Base-by-base conservation (phyloP, 2,888 invertebrate species). In the Drosophila fungiperda region DNA sequence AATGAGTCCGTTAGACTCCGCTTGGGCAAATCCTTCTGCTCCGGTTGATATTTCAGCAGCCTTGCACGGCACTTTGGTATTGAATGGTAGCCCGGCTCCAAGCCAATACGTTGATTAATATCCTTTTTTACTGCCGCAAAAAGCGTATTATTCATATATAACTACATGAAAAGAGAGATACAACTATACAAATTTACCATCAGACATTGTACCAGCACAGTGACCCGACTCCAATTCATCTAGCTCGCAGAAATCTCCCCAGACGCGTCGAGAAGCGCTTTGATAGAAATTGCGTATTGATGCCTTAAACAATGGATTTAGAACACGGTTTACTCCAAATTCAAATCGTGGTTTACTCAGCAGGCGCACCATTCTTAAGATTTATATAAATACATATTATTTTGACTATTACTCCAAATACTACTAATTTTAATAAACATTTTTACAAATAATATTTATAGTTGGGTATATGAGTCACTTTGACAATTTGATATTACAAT, bases 1-100 rank as follows among this genome's bases (percentile, higher is more conserved):
- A 94, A 96, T 69, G 96, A 96, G 85, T 96, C 96, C 82, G 93
- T 92, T 94, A 96, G 95, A 52, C 93, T 93, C 49, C 96, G 93
- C 1, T 94, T 85, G 0, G 96, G 95, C 48, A 96, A 91, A 74
- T 96, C 95, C 78, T 94, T 94, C 0, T 87, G 84, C 68, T 93
- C 93, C 0, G 95, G 95, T 26, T 95, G 92, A 78, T 94, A 94
- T 70, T 94, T 90, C 9, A 94, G 73, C 8, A 95, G 91, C 78
- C 94, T 91, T 8, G 94, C 93, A 17, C 95, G 93, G 12, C 93
- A 92, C 49, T 92, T 91, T 4, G 92, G 91, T 12, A 94, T 87
- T 1, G 94, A 94, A 59, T 92, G 92, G 76, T 94, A 95, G 3
- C 90, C 91, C 0, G 40, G 45, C 15, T 92, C 87, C 23, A 92